Conservation (phyloP, 2,888 invertebrate genomes). For the Petrolisthes cinctipes region DNA sequence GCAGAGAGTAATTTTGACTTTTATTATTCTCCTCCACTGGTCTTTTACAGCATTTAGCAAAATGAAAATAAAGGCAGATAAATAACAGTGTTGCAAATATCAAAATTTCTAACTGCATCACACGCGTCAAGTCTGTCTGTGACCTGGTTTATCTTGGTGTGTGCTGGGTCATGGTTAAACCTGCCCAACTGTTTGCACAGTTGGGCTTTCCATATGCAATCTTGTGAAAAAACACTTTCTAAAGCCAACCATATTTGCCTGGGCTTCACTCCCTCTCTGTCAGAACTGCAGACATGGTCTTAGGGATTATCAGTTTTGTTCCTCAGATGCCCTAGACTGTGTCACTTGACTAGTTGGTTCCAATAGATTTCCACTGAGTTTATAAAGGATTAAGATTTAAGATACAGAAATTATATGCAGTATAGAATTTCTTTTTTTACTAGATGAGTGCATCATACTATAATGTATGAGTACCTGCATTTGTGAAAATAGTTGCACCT, state of each 20-base stretch:
- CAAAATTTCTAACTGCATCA: conserved; percentile 44
- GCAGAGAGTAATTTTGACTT: conserved; percentile 48
- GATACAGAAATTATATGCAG: background rate
- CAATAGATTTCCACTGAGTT: background rate
- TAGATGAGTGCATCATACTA: background rate
- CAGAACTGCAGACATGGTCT: conserved; percentile 14
- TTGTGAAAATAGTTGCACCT: background rate
- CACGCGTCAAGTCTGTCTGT: conserved; percentile 42
- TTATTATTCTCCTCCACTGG: background rate
- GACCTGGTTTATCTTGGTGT: conserved; percentile 61
- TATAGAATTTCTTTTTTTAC: background rate
- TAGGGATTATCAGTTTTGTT: background rate
- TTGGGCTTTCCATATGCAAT: conserved; percentile 61
- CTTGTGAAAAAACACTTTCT: conserved; percentile 39
- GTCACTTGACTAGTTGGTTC: background rate
- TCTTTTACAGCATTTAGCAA: background rate
- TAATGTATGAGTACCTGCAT: too few species aligned
- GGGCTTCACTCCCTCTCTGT: conserved; percentile 47
- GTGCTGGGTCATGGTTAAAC: conserved; percentile 60
- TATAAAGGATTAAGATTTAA: background rate
- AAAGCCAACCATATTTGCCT: conserved; percentile 54
- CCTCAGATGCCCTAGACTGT: background rate
- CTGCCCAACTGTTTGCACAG: conserved; percentile 36
- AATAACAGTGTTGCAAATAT: background rate
- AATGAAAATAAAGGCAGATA: background rate